Evolutionary conservation across 2,113 vertebrate genomes (phyloP).

Genomic region (rat (Rattus norvegicus)): GRCr8 NC_086019.1:169541501-169542000

Average conservation of each 20-base stretch:
- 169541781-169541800: constrained; percentile 79
- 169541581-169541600: constrained; percentile 33
- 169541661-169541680: constrained; percentile 71
- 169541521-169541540: not conserved
- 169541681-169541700: constrained; percentile 73
- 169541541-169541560: constrained; percentile 36
- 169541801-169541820: constrained; percentile 24
- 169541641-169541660: constrained; percentile 54
- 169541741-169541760: constrained; percentile 83
- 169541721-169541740: constrained; percentile 83
- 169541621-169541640: constrained; percentile 31
- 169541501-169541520: constrained; percentile 47
- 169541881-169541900: constrained; percentile 68
- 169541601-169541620: constrained; percentile 37
- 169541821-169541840: constrained; percentile 35
- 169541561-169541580: not conserved
- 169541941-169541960: constrained; percentile 70
- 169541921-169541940: constrained; percentile 63
- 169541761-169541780: constrained; percentile 81
- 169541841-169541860: constrained; percentile 51
- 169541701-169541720: constrained; percentile 81
- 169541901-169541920: constrained; percentile 18
- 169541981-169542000: constrained; percentile 69
- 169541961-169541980: constrained; percentile 70
- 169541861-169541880: constrained; percentile 58